Percentiles rank a stretch among this genome's conserved stretches.
phyloP scores from a whole-genome alignment of 2,797 vertebrate genomes.

The Microctenopoma lineatum region DNA sequence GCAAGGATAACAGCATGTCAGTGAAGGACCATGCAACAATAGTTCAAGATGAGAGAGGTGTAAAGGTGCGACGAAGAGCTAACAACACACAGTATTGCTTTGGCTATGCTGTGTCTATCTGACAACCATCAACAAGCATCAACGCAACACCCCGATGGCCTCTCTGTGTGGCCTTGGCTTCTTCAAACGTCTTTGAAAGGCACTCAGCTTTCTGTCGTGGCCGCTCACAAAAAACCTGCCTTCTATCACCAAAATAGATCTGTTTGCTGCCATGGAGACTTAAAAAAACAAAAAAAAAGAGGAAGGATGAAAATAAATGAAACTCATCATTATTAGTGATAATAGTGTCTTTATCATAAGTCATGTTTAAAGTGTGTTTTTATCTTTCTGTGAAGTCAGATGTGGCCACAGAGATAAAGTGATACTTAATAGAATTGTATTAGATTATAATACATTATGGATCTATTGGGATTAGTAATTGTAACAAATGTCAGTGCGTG shows the following conservation, averaged over 20 bases:
- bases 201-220: slow-evolving; percentile 23
- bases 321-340: not conserved
- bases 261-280: slow-evolving; percentile 53
- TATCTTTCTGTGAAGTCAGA: slow-evolving; percentile 4
- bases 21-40: slow-evolving; percentile 64
- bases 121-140: slow-evolving; percentile 55
- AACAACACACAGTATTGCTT: slow-evolving; percentile 68
- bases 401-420: slow-evolving; percentile 3
- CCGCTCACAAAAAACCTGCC: slow-evolving; percentile 38
- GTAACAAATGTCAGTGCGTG: not conserved
- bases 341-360: slow-evolving; percentile 1
- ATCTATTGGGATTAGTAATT: not conserved
- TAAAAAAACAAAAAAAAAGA: slow-evolving; percentile 12
- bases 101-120: slow-evolving; percentile 76
- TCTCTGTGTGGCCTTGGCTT: slow-evolving; percentile 71
- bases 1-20: slow-evolving; percentile 57
- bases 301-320: slow-evolving; percentile 7
- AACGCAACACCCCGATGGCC: slow-evolving; percentile 42
- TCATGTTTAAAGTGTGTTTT: slow-evolving; percentile 4
- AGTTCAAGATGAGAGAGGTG: slow-evolving; percentile 78
- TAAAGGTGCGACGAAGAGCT: slow-evolving; percentile 61
- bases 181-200: slow-evolving; percentile 44
- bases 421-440: not conserved
- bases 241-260: slow-evolving; percentile 51
- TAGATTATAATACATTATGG: not conserved